Evolutionary conservation across 2,888 invertebrate species (phyloP).

Genomic region (Nemurella pictetii): DNA sequence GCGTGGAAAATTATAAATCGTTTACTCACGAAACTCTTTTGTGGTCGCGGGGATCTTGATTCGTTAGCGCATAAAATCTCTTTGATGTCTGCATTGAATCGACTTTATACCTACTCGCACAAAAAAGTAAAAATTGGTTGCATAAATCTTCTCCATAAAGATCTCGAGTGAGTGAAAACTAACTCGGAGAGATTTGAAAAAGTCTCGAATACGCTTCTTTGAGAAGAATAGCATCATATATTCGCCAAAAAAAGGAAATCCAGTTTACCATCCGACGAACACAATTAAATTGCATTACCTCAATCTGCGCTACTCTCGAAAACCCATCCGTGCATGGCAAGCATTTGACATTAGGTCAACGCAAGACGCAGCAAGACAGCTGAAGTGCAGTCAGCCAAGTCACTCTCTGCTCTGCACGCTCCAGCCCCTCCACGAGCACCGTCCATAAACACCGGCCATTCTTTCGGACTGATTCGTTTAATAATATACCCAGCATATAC

Average conservation of each 20-base stretch:
- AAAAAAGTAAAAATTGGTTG: neutral
- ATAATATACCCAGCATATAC: too few relatives aligned
- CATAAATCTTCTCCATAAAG: too few relatives aligned
- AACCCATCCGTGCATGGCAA: neutral
- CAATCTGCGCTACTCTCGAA: too few relatives aligned
- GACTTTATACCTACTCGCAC: neutral
- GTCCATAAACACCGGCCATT: neutral
- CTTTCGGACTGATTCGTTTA: neutral
- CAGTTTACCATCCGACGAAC: too few relatives aligned
- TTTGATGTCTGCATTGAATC: neutral
- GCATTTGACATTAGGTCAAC: neutral
- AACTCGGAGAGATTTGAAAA: too few relatives aligned
- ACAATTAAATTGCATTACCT: too few relatives aligned
- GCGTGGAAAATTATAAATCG: neutral
- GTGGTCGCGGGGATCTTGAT: neutral
- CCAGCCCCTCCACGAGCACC: neutral
- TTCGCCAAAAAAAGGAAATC: too few relatives aligned
- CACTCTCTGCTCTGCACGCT: neutral
- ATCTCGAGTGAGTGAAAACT: too few relatives aligned
- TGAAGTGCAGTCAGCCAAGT: neutral
- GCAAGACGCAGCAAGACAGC: neutral
- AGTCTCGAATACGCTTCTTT: too few relatives aligned
- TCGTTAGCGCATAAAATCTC: neutral
- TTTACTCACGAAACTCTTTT: neutral
- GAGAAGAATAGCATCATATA: too few relatives aligned